Percentiles rank a stretch among this genome's conserved stretches.
Conservation (phyloP, 1,140 invertebrate species). For the Metopolophium dirhodum region DNA sequence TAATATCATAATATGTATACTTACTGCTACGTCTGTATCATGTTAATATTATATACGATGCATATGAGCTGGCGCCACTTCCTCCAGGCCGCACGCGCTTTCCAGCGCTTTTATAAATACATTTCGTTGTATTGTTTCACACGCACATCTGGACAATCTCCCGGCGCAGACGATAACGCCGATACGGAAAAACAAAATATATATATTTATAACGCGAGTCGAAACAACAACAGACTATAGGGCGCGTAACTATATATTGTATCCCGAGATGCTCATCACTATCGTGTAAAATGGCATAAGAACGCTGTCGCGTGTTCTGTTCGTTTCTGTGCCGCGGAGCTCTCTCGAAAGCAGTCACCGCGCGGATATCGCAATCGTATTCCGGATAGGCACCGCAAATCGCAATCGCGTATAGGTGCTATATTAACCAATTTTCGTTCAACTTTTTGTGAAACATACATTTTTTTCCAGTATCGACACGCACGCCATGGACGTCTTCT, state of each 20-base stretch:
- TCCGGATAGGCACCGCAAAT: neutral
- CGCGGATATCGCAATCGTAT: no score
- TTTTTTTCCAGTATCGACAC: neutral
- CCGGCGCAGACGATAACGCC: neutral
- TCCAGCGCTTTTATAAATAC: conserved; percentile 46
- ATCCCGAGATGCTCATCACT: neutral
- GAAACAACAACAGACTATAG: neutral
- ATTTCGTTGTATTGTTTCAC: conserved; percentile 21
- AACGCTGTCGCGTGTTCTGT: neutral
- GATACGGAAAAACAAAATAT: neutral
- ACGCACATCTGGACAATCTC: conserved; percentile 25
- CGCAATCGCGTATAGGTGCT: neutral
- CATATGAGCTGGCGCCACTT: neutral
- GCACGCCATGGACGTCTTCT: conserved; percentile 9
- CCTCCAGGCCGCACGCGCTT: neutral
- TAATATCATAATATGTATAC: neutral
- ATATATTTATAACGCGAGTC: neutral
- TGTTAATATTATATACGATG: no score
- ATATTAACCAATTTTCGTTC: neutral
- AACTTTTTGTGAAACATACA: no score
- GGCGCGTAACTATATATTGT: neutral
- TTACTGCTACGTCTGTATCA: neutral
- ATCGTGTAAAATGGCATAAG: neutral
- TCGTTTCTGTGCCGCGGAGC: no score
- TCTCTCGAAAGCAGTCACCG: no score